Evolutionary conservation across 2,888 invertebrate species (phyloP).

Genomic region (Caenorhabditis virilis): DNA sequence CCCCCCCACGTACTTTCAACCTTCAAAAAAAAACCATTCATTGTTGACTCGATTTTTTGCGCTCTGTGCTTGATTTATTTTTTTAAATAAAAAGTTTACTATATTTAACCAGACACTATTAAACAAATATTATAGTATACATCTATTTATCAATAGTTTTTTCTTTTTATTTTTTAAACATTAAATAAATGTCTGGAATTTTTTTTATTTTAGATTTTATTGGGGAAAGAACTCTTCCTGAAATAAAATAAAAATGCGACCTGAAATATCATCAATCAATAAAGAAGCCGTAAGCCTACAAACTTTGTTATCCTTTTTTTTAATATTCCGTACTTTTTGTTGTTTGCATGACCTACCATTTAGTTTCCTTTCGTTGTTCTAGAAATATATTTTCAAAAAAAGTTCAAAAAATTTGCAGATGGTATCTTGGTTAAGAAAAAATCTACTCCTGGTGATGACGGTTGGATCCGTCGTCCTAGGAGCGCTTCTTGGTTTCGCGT

Average conservation of each 20-base stretch:
- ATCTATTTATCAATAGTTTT: background rate
- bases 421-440: constrained; percentile 71
- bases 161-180: background rate
- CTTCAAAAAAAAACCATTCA: too few relatives aligned
- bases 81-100: background rate
- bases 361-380: background rate
- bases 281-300: constrained; percentile 29
- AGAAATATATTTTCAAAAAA: too few relatives aligned
- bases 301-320: background rate
- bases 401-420: constrained; percentile 44
- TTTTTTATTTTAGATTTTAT: too few relatives aligned
- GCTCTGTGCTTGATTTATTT: too few relatives aligned
- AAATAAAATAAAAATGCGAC: constrained; percentile 31
- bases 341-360: constrained; percentile 5
- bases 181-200: constrained; percentile 3
- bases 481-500: constrained; percentile 74
- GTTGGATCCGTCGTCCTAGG: constrained; percentile 75
- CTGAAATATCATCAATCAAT: constrained; percentile 36
- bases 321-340: constrained; percentile 2
- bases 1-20: too few relatives aligned
- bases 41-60: too few relatives aligned
- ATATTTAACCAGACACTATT: background rate
- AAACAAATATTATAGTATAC: background rate
- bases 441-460: constrained; percentile 75
- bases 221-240: too few relatives aligned